phyloP scores from a whole-genome alignment of 2,797 vertebrate genomes.

The Astyanax mexicanus region DNA sequence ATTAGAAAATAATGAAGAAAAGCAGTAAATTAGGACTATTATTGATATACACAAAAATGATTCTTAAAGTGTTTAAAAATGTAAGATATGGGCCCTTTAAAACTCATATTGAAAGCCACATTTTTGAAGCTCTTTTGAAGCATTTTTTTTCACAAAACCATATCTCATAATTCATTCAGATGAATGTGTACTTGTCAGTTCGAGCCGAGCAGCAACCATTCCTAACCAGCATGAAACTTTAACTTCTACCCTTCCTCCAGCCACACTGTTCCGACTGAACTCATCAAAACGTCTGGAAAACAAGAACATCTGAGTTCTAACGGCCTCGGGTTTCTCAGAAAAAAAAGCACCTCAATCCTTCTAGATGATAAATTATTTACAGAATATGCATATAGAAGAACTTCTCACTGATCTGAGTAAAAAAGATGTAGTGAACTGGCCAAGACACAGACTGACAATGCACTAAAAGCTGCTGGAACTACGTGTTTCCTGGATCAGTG shows the following conservation, averaged over 20 bases:
- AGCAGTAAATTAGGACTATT: not conserved
- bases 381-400: not conserved
- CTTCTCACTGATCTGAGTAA: not conserved
- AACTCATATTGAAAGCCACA: not conserved
- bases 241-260: not conserved
- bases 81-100: not conserved
- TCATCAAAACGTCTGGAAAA: not conserved
- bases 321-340: not conserved
- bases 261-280: not conserved
- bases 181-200: not conserved
- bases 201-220: not conserved
- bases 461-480: too few species aligned
- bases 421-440: not conserved
- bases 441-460: too few species aligned
- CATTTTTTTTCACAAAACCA: not conserved
- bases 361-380: not conserved
- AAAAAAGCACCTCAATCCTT: not conserved
- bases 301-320: conserved; percentile 20
- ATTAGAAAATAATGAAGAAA: too few species aligned
- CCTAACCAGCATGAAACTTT: not conserved
- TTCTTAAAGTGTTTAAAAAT: not conserved
- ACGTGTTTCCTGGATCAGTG: too few species aligned
- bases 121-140: not conserved
- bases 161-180: not conserved
- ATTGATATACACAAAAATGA: not conserved